These are phyloP conservation scores for Hyles vespertilio DNA, from an alignment of 1,140 invertebrate species.

Conservation along the genomic window DNA sequence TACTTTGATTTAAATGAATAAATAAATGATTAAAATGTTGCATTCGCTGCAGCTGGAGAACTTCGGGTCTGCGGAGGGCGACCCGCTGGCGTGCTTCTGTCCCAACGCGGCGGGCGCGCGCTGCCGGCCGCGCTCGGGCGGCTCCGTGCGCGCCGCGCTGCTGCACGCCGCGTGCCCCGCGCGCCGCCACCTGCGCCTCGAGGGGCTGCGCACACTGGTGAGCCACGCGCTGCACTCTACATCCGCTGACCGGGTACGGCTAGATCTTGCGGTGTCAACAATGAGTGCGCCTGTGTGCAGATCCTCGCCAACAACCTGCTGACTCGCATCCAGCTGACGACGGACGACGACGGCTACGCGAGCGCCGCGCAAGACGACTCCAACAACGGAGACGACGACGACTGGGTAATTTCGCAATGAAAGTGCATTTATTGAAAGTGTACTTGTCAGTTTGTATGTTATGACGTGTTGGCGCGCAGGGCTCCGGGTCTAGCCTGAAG, in stretches of 20 bases:
- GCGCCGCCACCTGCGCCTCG: conserved; percentile 86
- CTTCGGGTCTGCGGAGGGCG: conserved; percentile 49
- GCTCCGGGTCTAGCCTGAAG: conserved; percentile 72
- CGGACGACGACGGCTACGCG: conserved; percentile 80
- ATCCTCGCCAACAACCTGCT: conserved; percentile 92
- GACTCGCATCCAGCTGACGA: conserved; percentile 85
- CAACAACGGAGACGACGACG: conserved; percentile 48
- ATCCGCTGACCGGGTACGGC: neutral
- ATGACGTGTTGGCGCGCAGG: conserved; percentile 26
- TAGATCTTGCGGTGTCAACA: neutral
- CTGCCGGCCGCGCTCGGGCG: conserved; percentile 60
- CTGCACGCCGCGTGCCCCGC: conserved; percentile 89
- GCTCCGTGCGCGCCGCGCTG: conserved; percentile 82
- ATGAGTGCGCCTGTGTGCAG: conserved; percentile 28
- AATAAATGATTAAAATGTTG: neutral
- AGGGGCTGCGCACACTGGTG: conserved; percentile 86
- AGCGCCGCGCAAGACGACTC: conserved; percentile 24
- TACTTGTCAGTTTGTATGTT: too few species aligned
- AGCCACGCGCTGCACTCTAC: conserved; percentile 9
- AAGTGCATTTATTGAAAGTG: too few species aligned
- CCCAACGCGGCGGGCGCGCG: conserved; percentile 57
- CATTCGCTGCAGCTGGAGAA: conserved; percentile 44
- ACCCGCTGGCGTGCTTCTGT: conserved; percentile 79
- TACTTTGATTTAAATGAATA: too few species aligned
- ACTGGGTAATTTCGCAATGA: conserved; percentile 64